Conservation (phyloP, 2,113 vertebrate species). For the Mohoua ochrocephala region DNA sequence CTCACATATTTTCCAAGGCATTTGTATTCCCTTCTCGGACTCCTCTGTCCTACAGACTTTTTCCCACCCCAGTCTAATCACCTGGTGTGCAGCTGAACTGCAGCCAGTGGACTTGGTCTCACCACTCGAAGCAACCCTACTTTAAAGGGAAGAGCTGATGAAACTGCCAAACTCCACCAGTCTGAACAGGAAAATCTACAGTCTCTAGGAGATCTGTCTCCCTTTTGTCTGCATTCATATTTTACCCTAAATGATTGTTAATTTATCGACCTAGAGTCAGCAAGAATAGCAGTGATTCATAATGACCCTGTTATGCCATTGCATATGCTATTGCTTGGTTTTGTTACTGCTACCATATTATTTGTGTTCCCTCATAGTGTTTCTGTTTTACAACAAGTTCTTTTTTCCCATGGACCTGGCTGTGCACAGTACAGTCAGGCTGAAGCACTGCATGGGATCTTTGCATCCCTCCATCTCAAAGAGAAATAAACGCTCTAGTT, state of each 20-base stretch:
- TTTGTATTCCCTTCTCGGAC: fast-evolving
- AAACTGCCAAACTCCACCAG: background rate
- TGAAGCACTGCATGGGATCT: background rate
- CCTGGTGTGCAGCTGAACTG: background rate
- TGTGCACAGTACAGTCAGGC: background rate
- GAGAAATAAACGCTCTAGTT: background rate
- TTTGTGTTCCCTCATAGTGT: background rate
- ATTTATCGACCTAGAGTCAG: background rate
- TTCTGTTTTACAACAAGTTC: background rate
- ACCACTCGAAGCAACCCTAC: background rate
- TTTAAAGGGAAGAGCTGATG: background rate
- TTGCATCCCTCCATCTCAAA: background rate
- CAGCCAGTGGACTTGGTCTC: background rate
- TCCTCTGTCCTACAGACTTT: background rate
- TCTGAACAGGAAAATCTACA: background rate
- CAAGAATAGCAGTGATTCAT: background rate
- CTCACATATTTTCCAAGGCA: background rate
- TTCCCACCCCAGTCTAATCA: background rate
- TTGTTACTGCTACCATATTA: background rate
- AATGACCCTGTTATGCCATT: background rate
- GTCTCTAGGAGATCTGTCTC: background rate
- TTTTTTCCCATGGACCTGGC: background rate
- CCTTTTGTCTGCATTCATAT: background rate
- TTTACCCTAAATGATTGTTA: background rate
- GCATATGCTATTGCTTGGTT: background rate